Conservation (phyloP, 1,140 invertebrate genomes). For the Drosophila punjabiensis region DNA sequence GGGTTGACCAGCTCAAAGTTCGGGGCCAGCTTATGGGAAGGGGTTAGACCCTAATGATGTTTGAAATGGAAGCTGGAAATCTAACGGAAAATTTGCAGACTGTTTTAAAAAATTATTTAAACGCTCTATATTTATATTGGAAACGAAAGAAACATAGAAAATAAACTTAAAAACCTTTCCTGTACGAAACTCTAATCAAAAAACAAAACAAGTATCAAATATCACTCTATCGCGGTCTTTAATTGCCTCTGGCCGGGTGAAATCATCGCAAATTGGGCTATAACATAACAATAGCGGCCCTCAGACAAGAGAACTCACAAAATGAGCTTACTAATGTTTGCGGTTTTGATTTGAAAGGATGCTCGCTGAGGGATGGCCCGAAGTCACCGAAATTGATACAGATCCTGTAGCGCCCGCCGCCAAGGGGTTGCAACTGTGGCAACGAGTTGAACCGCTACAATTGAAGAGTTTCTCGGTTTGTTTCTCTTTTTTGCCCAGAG, state of each 20-base stretch:
- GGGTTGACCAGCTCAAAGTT: slow-evolving; percentile 54
- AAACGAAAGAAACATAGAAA: not conserved
- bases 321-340: slow-evolving; percentile 74
- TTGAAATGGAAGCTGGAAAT: not conserved
- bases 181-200: slow-evolving; percentile 28
- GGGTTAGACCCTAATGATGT: slow-evolving; percentile 40
- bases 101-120: not conserved
- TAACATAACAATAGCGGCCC: slow-evolving; percentile 77
- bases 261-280: slow-evolving; percentile 73
- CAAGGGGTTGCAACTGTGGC: slow-evolving; percentile 67
- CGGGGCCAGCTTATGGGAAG: slow-evolving; percentile 16
- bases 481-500: slow-evolving; percentile 27
- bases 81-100: not conserved
- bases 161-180: not conserved
- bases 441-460: slow-evolving; percentile 41
- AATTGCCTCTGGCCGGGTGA: slow-evolving; percentile 39
- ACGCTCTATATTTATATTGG: not conserved
- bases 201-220: slow-evolving; percentile 40
- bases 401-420: slow-evolving; percentile 26
- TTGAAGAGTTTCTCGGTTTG: slow-evolving; percentile 36
- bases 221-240: slow-evolving; percentile 18
- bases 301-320: slow-evolving; percentile 50
- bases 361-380: slow-evolving; percentile 61
- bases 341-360: slow-evolving; percentile 76
- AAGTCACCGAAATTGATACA: slow-evolving; percentile 68